These are phyloP conservation scores for Setipinna tenuifilis DNA, from an alignment of 2,797 vertebrate species.

Conservation along the genomic window DNA sequence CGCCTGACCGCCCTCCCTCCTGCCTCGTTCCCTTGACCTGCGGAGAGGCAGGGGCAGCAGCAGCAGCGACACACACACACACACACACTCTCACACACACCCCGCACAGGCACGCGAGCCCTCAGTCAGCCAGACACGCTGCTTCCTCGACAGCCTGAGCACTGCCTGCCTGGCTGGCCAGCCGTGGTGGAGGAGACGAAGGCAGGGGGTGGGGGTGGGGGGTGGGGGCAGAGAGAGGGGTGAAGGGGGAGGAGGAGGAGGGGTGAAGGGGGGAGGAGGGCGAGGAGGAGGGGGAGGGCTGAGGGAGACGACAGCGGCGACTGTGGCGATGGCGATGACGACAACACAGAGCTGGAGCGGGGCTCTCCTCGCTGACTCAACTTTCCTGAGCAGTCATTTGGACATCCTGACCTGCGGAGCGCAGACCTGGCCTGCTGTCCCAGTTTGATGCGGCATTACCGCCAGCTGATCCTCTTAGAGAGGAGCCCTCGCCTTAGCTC, in stretches of 20 bases:
- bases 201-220: background rate
- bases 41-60: conserved; percentile 47
- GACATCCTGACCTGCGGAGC: conserved; percentile 73
- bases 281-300: background rate
- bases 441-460: conserved; percentile 59
- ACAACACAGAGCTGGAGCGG: background rate
- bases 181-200: background rate
- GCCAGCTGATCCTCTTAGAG: conserved; percentile 75
- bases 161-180: background rate
- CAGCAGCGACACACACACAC: conserved; percentile 45
- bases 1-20: background rate
- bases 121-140: conserved; percentile 54
- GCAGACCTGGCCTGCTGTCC: conserved; percentile 63
- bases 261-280: background rate
- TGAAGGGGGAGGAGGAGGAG: background rate
- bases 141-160: background rate
- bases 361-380: conserved; percentile 15
- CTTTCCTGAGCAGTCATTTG: conserved; percentile 64
- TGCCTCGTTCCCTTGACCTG: conserved; percentile 1
- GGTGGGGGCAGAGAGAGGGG: background rate
- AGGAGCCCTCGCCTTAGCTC: conserved; percentile 59
- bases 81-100: too few relatives aligned
- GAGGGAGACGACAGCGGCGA: too few relatives aligned
- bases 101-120: conserved; percentile 38
- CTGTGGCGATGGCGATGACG: too few relatives aligned